A percentile compares a stretch with the other conserved stretches of the same genome.
Conservation (phyloP, 2,888 invertebrate genomes). For the Metallyticus violacea region DNA sequence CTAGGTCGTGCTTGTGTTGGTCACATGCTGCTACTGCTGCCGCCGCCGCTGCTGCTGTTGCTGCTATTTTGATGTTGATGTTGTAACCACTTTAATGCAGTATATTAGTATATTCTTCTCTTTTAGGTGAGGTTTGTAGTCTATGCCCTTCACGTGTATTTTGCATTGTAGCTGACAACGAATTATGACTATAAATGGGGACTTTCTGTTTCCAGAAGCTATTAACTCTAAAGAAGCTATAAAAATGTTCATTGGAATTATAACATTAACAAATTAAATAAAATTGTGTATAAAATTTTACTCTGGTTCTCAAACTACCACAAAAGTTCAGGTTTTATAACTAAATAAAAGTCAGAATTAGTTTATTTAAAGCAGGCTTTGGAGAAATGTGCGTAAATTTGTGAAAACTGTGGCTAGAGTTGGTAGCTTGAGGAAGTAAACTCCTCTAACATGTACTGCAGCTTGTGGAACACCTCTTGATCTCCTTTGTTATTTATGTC, state of each 20-base stretch:
- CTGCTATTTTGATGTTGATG: constrained; percentile 10
- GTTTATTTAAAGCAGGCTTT: not conserved
- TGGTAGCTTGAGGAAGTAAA: not conserved
- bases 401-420: not conserved
- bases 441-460: not conserved
- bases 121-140: constrained; percentile 19
- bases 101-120: constrained; percentile 10
- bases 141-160: not conserved
- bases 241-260: too few species aligned
- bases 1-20: constrained; percentile 17
- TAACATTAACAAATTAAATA: too few species aligned
- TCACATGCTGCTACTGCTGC: constrained; percentile 9
- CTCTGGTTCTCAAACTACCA: too few species aligned
- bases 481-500: not conserved
- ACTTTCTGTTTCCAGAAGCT: not conserved
- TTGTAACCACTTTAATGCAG: not conserved
- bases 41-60: constrained; percentile 14
- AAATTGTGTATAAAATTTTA: too few species aligned
- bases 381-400: too few species aligned
- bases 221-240: not conserved
- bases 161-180: constrained; percentile 12
- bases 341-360: not conserved
- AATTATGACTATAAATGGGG: not conserved
- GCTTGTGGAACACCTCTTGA: constrained; percentile 9
- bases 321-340: too few species aligned